Conservation (phyloP, 2,888 invertebrate species). For the Thymelicus acteon region DNA sequence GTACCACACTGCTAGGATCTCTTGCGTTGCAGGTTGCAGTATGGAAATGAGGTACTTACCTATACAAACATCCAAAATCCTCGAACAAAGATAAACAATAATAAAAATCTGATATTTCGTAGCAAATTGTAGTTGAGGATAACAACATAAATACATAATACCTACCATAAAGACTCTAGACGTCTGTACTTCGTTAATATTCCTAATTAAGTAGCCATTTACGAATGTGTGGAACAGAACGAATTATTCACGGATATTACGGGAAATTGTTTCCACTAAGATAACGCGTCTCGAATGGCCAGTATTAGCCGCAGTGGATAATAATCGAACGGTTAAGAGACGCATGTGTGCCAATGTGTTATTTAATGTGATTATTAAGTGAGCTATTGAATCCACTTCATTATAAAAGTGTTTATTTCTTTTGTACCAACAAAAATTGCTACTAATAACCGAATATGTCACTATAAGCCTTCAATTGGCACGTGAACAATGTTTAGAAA, state of each 20-base stretch:
- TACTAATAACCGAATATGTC: not conserved
- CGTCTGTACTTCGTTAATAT: not conserved
- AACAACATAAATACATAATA: too few species aligned
- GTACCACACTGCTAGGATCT: too few species aligned
- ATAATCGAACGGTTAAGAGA: not conserved
- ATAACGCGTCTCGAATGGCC: conserved; percentile 27
- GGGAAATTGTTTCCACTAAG: conserved; percentile 37
- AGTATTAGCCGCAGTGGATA: not conserved
- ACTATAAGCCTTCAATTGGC: not conserved
- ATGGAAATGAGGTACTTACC: too few species aligned
- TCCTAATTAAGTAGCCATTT: conserved; percentile 42
- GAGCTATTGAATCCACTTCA: not conserved
- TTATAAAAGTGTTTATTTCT: too few species aligned
- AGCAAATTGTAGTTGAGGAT: too few species aligned
- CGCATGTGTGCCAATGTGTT: not conserved
- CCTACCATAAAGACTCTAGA: not conserved
- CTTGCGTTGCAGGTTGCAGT: too few species aligned
- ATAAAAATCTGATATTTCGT: too few species aligned
- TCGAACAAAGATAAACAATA: too few species aligned
- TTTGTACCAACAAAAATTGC: too few species aligned
- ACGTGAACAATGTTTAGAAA: conserved; percentile 15
- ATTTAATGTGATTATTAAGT: not conserved
- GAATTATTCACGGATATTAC: conserved; percentile 33
- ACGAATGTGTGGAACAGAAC: conserved; percentile 41
- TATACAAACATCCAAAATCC: too few species aligned